Conservation (phyloP, 1,140 invertebrate species). For the Conus betulinus region DNA sequence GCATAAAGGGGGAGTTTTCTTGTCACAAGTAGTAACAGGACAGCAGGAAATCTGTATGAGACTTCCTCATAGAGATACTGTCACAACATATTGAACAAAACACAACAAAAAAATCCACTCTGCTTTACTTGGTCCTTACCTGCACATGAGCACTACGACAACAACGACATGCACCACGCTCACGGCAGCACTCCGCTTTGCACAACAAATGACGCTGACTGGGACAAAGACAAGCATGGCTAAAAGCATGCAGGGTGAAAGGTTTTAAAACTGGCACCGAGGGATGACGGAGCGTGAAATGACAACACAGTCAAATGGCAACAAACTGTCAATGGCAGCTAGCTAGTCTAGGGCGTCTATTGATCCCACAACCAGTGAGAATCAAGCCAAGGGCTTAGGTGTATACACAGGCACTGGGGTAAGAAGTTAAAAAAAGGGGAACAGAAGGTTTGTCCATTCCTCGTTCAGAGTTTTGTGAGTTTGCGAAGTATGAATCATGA, state of each 20-base stretch:
- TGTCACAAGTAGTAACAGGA: too few species aligned
- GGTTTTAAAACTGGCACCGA: not conserved
- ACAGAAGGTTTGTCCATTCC: not conserved
- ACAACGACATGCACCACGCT: too few species aligned
- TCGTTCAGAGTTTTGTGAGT: not conserved
- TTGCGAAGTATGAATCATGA: not conserved
- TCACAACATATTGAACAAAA: too few species aligned
- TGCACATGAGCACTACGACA: too few species aligned
- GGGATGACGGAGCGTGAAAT: not conserved
- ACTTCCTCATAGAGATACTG: too few species aligned
- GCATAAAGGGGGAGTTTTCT: too few species aligned
- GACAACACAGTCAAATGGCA: not conserved
- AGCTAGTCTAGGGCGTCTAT: not conserved
- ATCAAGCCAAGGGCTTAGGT: not conserved
- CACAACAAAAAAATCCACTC: too few species aligned
- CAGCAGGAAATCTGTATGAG: too few species aligned
- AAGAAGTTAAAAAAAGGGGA: not conserved
- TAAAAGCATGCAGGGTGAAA: not conserved
- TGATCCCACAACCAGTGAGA: not conserved
- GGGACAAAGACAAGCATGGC: not conserved
- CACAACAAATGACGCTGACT: not conserved
- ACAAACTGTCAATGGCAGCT: not conserved
- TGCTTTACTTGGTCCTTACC: too few species aligned
- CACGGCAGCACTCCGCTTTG: not conserved
- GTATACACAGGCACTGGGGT: not conserved